phyloP scores from a whole-genome alignment of 2,113 vertebrate genomes.

The Apteryx mantelli region DNA sequence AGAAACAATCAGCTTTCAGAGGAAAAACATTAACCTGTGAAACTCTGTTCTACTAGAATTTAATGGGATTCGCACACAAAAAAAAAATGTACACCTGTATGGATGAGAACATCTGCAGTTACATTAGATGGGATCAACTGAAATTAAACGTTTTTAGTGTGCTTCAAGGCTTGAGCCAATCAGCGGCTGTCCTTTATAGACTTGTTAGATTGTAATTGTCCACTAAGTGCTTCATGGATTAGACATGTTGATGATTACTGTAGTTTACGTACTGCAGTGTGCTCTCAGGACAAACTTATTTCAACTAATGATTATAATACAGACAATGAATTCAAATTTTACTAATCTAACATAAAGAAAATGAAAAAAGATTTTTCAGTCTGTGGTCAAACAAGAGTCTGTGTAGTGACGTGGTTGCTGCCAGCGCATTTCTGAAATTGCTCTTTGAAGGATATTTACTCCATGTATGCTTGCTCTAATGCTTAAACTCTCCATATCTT shows the following conservation, averaged over 20 bases:
- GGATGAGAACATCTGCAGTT: neutral
- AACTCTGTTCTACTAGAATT: neutral
- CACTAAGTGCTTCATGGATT: neutral
- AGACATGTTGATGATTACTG: neutral
- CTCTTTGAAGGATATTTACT: neutral
- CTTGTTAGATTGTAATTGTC: neutral
- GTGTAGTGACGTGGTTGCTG: neutral
- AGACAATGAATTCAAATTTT: neutral
- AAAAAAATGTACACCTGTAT: neutral
- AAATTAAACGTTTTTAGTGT: neutral
- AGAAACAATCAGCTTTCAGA: neutral
- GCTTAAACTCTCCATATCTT: neutral
- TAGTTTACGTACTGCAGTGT: neutral
- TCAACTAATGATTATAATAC: neutral
- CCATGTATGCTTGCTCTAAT: neutral
- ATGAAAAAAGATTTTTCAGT: neutral
- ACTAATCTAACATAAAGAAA: neutral
- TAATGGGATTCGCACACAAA: accelerated
- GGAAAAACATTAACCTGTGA: neutral
- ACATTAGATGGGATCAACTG: neutral
- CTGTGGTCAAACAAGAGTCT: neutral
- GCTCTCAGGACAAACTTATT: neutral
- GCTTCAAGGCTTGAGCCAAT: neutral
- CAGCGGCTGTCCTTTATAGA: neutral
- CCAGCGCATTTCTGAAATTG: neutral